Base-by-base conservation (phyloP, 2,797 vertebrate genomes). In the Sebastes elongatus region DNA sequence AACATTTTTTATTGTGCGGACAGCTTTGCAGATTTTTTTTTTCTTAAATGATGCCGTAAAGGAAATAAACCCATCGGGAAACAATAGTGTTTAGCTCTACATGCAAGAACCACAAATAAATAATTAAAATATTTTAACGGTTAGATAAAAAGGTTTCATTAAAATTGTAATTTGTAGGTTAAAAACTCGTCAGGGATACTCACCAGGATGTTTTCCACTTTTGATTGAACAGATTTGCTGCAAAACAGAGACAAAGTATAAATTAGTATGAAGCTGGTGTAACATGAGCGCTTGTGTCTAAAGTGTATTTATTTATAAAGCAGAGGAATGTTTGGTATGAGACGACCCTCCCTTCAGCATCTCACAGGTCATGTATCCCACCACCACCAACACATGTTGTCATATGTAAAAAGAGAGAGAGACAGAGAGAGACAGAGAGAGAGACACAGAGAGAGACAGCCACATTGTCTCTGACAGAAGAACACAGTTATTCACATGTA, bases 141-240 rank as follows among this genome's bases (percentile, higher is more conserved):
- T 25, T 22, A 59, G 61, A 55, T 23, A 14, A 72, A 70, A 28
- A 7, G 1, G 2, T 27, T 59, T 52, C 2, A 56, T 62, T n/a
- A 14, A 76, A 81, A 65, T 9, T 67, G 10, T 28, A 22, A 57
- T 57, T 42, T 62, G 4, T 18, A 16, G 6, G 38, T 69, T 7
- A 32, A 66, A 52, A 46, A 74, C 3, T 27, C 2, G 0, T 30
- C 10, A 70, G 18, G 6, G 71, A 86, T 93, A 98, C 99, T 99
- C 94, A 99, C 99, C 98, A 99, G 96, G 95, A 99, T 99, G 96
- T 95, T 97, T 95, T 99, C 99, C 96, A 99, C 97, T 95, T 98
- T 99, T 91, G 97, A 98, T 94, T 99, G 98, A 95, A 99, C 97
- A 88, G 98, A 97, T 99, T 99, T 99, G 96, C 99, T 99, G 96